phyloP scores from a whole-genome alignment of 2,113 vertebrate genomes.

The Tupaia chinensis region DNA sequence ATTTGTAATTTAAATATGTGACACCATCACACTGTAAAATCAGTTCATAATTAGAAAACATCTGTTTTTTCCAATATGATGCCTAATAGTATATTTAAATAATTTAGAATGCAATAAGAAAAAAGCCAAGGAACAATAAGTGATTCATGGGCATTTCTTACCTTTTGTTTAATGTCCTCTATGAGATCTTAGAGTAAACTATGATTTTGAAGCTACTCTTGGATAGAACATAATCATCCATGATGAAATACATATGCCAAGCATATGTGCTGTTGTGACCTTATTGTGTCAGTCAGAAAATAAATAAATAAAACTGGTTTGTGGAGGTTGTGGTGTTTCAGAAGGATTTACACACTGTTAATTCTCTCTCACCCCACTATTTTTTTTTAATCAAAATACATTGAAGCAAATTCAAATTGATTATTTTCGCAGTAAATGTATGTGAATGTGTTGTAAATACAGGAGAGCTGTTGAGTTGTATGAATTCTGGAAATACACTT shows the following conservation, averaged over 20 bases:
- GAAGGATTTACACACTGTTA: constrained; percentile 87
- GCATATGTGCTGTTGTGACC: constrained; percentile 86
- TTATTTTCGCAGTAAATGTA: constrained; percentile 87
- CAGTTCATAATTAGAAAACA: constrained; percentile 93
- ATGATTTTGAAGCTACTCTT: constrained; percentile 86
- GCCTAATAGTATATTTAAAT: constrained; percentile 93
- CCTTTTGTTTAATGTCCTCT: constrained; percentile 84
- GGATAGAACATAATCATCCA: constrained; percentile 81
- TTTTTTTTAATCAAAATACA: constrained; percentile 75
- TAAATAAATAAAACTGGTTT: constrained; percentile 74
- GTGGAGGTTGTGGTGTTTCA: constrained; percentile 80
- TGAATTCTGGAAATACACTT: constrained; percentile 87
- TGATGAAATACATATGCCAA: constrained; percentile 87
- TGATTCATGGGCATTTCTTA: constrained; percentile 82
- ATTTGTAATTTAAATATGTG: constrained; percentile 93
- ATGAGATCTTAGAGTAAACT: constrained; percentile 77
- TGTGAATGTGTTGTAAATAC: constrained; percentile 80
- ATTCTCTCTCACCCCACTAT: constrained; percentile 62
- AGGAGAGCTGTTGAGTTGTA: constrained; percentile 77
- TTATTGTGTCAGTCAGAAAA: constrained; percentile 85
- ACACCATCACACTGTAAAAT: constrained; percentile 92
- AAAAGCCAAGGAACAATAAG: constrained; percentile 83
- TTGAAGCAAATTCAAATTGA: constrained; percentile 84
- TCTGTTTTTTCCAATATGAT: constrained; percentile 91
- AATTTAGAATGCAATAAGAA: constrained; percentile 90